Evolutionary conservation across 2,797 vertebrate species (phyloP), one percentile per base, ranked within the genome.

Genomic region (Chiloscyllium punctatum): DNA sequence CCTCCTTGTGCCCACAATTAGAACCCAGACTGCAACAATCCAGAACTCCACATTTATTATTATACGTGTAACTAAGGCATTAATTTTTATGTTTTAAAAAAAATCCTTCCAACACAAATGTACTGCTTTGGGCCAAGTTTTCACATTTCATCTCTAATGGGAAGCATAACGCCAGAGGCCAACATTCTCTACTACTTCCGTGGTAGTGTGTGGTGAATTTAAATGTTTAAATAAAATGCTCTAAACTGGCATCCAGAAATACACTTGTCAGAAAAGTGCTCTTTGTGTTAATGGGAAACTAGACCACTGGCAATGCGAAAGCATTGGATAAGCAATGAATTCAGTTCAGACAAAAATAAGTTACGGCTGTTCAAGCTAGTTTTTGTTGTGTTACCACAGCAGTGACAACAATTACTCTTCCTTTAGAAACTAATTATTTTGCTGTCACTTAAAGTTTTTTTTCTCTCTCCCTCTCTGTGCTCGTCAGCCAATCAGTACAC

Each of bases 171-270:
- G 66, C 9, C 62, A 92, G n/a, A n/a, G 90, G 90, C 66, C 37
- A 92, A 92, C 23, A 4, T 92, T 42, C n/a, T 33, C 90, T 92
- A 7, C 66, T 92, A 79, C n/a, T 84, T 48, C 62, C 90, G n/a
- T 77, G 74, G 74, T n/a, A 77, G 66, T 69, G 66, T 68, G 21
- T 42, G 7, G 66, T 69, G n/a, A 92, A 92, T 92, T 92, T 69
- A 42, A 92, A 92, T 92, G 69, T 92, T 92, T 69, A 92, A 92
- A 92, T 92, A 42, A 69, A 69, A 42, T 69, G 30, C 87, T 69
- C 90, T 69, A 42, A 69, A 69, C 66, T 92, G n/a, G n/a, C 90
- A 92, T 66, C 62, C 42, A n/a, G 90, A 69, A 92, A 69, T 92
- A 92, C n/a, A 69, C 69, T 69, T 69, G 66, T 23, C 62, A 42